Evolutionary conservation across 2,888 invertebrate genomes (phyloP).

Genomic region (Plagiodera versicolora): DNA sequence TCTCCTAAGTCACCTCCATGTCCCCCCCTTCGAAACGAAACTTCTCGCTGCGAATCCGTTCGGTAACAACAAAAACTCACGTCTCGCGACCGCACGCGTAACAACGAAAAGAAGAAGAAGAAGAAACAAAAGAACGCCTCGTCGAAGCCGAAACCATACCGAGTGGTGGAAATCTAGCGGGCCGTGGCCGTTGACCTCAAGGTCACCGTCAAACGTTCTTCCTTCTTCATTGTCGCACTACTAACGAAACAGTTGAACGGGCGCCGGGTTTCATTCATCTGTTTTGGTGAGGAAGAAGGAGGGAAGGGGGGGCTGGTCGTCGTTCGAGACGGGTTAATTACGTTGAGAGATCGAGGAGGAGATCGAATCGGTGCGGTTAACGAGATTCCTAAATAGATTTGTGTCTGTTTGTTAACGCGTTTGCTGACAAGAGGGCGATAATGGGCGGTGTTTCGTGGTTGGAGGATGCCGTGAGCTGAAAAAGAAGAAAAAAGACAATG

Average conservation of each 20-base stretch:
- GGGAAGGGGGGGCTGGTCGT: background rate
- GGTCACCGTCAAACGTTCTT: slow-evolving; percentile 34
- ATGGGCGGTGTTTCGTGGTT: too few relatives aligned
- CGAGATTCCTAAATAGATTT: background rate
- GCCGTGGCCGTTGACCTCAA: slow-evolving; percentile 50
- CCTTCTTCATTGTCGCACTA: slow-evolving; percentile 20
- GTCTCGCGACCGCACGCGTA: slow-evolving; percentile 28
- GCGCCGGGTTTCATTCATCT: slow-evolving; percentile 20
- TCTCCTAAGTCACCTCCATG: slow-evolving; percentile 39
- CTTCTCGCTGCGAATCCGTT: too few relatives aligned
- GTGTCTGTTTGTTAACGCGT: slow-evolving; percentile 11
- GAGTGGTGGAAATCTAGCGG: slow-evolving; percentile 42
- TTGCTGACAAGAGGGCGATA: too few relatives aligned
- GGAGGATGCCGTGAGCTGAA: slow-evolving; percentile 33
- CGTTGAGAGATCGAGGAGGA: too few relatives aligned
- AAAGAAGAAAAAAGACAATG: slow-evolving; percentile 25
- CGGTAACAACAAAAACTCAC: too few relatives aligned
- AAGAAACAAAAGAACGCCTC: slow-evolving; percentile 15
- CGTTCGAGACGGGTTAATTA: background rate
- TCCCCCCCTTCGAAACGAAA: too few relatives aligned
- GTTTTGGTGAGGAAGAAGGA: background rate
- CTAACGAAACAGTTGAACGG: slow-evolving; percentile 26
- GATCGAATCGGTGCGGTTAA: slow-evolving; percentile 23
- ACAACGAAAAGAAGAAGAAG: slow-evolving; percentile 24
- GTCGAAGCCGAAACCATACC: slow-evolving; percentile 37